These are phyloP conservation scores for Syngnathus rostellatus DNA, from an alignment of 2,797 vertebrate species.

Conservation along the genomic window DNA sequence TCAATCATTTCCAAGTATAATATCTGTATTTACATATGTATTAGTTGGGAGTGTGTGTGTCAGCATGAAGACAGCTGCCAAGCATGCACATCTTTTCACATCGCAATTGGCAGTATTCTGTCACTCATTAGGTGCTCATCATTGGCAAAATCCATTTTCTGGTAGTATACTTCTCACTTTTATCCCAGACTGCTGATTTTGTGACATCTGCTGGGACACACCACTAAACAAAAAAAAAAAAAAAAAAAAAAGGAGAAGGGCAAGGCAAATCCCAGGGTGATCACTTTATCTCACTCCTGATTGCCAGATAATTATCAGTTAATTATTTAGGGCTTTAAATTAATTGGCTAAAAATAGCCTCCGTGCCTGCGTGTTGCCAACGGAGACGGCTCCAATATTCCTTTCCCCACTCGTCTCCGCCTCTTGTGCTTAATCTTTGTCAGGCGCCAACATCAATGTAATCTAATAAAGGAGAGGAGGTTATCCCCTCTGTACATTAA, in stretches of 20 bases:
- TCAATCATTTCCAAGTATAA: constrained; percentile 8
- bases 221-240: constrained; percentile 22
- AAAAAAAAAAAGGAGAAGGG: neutral
- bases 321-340: constrained; percentile 80
- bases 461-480: constrained; percentile 42
- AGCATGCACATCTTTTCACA: constrained; percentile 37
- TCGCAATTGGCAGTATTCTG: constrained; percentile 53
- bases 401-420: constrained; percentile 23
- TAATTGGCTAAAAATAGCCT: constrained; percentile 77
- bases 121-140: constrained; percentile 63
- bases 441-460: constrained; percentile 50
- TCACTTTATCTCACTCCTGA: constrained; percentile 73
- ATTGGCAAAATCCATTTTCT: constrained; percentile 55
- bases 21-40: constrained; percentile 19
- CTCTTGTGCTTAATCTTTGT: constrained; percentile 26
- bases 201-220: constrained; percentile 39
- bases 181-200: constrained; percentile 33
- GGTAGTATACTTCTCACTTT: constrained; percentile 34
- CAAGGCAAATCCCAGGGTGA: constrained; percentile 49
- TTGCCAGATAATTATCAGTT: constrained; percentile 81
- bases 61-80: constrained; percentile 34
- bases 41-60: constrained; percentile 15
- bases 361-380: constrained; percentile 56
- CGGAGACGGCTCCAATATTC: constrained; percentile 65
- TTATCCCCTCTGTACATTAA: constrained; percentile 22